These are phyloP conservation scores for Pangasius sanitwongsei DNA, from an alignment of 2,797 vertebrate species.

Conservation along the genomic window DNA sequence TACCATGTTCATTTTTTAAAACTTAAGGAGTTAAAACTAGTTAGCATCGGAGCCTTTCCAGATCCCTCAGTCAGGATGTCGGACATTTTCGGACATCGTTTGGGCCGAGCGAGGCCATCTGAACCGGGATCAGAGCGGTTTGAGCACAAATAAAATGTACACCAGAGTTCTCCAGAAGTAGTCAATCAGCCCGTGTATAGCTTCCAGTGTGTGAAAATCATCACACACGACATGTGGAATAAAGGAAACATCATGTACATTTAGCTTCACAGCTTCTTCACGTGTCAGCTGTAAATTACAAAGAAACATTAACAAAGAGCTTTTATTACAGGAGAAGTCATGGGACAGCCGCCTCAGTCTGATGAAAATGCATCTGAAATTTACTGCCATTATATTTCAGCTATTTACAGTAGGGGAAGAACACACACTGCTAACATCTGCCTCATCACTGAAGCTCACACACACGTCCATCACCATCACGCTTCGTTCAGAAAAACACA, in stretches of 20 bases:
- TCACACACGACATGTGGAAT: background rate
- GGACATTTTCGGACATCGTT: background rate
- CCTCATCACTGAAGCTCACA: background rate
- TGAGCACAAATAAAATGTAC: background rate
- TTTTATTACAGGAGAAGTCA: background rate
- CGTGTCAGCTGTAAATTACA: background rate
- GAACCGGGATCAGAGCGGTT: background rate
- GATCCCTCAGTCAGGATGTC: background rate
- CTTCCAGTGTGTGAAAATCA: background rate
- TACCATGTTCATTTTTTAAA: background rate
- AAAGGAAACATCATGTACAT: background rate
- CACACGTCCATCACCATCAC: background rate
- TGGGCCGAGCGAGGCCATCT: background rate
- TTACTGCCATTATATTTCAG: background rate
- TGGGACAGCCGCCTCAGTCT: background rate
- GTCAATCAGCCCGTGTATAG: background rate
- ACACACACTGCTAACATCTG: background rate
- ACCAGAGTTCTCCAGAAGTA: background rate
- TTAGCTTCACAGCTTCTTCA: background rate
- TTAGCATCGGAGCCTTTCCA: background rate
- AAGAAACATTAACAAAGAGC: slow-evolving; percentile 1
- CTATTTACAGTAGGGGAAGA: background rate
- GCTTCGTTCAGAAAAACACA: background rate
- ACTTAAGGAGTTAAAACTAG: background rate
- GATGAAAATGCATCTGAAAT: background rate